A percentile compares a stretch with the other conserved stretches of the same genome.
Evolutionary conservation across 2,797 vertebrate species (phyloP).

Genomic region (Thunnus albacares): DNA sequence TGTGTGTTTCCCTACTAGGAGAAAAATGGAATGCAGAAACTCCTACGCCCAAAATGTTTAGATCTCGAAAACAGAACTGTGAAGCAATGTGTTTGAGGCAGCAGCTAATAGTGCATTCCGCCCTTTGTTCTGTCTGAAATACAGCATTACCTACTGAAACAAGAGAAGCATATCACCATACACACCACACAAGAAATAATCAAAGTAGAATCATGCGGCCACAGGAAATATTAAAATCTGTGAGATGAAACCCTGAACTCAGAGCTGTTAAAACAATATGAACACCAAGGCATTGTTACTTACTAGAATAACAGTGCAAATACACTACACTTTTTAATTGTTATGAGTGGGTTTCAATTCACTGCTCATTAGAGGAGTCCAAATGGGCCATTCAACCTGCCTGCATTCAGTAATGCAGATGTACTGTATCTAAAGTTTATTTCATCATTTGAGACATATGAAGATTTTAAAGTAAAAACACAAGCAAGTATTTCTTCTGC

Average conservation of each 20-base stretch:
- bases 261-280: conserved; percentile 46
- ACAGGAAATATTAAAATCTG: conserved; percentile 32
- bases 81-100: conserved; percentile 50
- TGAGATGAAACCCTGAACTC: conserved; percentile 42
- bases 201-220: conserved; percentile 38
- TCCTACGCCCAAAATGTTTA: conserved; percentile 57
- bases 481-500: neutral
- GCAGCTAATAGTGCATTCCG: conserved; percentile 21
- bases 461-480: conserved; percentile 3
- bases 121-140: conserved; percentile 45
- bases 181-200: conserved; percentile 45
- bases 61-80: conserved; percentile 57
- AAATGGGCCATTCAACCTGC: conserved; percentile 4
- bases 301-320: conserved; percentile 9
- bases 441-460: conserved; percentile 14
- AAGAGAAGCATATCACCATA: conserved; percentile 24
- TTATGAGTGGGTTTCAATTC: conserved; percentile 36
- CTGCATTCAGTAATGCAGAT: conserved; percentile 6
- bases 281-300: conserved; percentile 14
- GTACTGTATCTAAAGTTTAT: conserved; percentile 2
- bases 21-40: conserved; percentile 60
- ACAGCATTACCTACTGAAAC: conserved; percentile 30
- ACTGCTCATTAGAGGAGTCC: conserved; percentile 47
- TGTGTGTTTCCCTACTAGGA: conserved; percentile 31
- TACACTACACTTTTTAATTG: conserved; percentile 18